A percentile compares a stretch with the other conserved stretches of the same genome.
Conservation (phyloP, 2,888 invertebrate species). For the Drosophila maculinotata region DNA sequence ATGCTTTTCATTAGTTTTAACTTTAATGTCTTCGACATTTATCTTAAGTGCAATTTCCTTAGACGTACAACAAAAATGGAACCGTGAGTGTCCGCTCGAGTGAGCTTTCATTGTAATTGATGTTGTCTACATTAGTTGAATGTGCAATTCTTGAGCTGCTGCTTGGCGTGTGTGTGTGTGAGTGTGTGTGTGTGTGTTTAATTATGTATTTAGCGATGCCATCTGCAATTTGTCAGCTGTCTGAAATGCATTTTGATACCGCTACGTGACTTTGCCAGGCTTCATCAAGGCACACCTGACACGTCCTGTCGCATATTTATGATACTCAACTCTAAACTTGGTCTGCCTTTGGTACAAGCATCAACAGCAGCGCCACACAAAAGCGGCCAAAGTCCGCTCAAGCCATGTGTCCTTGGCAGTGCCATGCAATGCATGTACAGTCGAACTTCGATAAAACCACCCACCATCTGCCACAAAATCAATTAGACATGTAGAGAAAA, state of each 20-base stretch:
- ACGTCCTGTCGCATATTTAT: slow-evolving; percentile 30
- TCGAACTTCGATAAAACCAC: neutral
- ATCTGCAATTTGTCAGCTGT: slow-evolving; percentile 30
- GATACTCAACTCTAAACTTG: slow-evolving; percentile 36
- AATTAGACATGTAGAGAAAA: neutral
- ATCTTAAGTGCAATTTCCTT: no score
- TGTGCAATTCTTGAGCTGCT: slow-evolving; percentile 1
- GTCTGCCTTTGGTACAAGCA: slow-evolving; percentile 6
- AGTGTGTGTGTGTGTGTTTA: slow-evolving; percentile 10
- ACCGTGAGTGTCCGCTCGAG: no score
- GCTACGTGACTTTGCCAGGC: slow-evolving; percentile 19
- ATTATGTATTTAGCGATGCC: slow-evolving; percentile 29
- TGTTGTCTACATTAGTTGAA: slow-evolving; percentile 12
- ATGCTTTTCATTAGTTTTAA: no score
- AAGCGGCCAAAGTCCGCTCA: slow-evolving; percentile 17
- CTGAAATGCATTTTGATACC: slow-evolving; percentile 19
- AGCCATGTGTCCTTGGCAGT: slow-evolving; percentile 42
- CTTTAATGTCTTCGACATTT: no score
- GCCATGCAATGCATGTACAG: slow-evolving; percentile 11
- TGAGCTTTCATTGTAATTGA: neutral
- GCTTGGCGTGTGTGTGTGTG: neutral
- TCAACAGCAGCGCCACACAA: slow-evolving; percentile 30
- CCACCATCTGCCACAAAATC: no score
- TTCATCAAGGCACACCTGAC: neutral
- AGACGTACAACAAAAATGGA: no score